Evolutionary conservation across 2,113 vertebrate species (phyloP), one percentile per base, ranked within the genome.

Genomic region (Gnathonemus longibarbis): DNA sequence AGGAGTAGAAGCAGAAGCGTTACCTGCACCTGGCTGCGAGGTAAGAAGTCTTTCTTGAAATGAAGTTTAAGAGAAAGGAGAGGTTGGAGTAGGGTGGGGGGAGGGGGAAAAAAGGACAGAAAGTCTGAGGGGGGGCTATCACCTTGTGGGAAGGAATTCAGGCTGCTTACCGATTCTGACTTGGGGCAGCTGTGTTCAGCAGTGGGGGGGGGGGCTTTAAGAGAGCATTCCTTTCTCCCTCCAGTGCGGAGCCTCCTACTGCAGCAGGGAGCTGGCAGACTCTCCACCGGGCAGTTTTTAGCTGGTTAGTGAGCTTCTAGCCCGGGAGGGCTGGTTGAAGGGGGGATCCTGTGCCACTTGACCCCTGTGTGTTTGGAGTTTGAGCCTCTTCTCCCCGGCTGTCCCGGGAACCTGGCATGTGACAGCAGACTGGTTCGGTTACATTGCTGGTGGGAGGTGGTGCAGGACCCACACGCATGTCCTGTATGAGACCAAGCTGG

Each of bases 91-190:
- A 17, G 66, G 88, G 27, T 70, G 62, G 53, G 74, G 74, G 89
- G 62, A 9, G 49, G 19, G 89, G 27, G 84, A 84, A 42, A 88
- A 83, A 88, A 90, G 49, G 89, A 89, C 53, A 90, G 88, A 70
- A 52, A 84, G 85, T 89, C 89, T 31, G 35, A 90, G 94, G 93
- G 92, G 93, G 91, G 91, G 90, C 92, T 94, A 92, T 94, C 93
- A 92, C 93, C 93, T 95, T 92, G 92, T 92, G 90, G 94, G 93
- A 94, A 94, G 93, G 94, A 95, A 95, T 94, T 94, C 92, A 94
- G 89, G 92, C 87, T 90, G 91, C 93, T 92, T 91, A 91, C 92
- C 92, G 93, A 92, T 80, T 88, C 92, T 88, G 90, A 90, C 91
- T 91, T 91, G 58, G 84, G 87, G 88, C 77, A 88, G 89, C 88